phyloP scores from a whole-genome alignment of 2,888 invertebrate species.

The Anthophora plumipes region DNA sequence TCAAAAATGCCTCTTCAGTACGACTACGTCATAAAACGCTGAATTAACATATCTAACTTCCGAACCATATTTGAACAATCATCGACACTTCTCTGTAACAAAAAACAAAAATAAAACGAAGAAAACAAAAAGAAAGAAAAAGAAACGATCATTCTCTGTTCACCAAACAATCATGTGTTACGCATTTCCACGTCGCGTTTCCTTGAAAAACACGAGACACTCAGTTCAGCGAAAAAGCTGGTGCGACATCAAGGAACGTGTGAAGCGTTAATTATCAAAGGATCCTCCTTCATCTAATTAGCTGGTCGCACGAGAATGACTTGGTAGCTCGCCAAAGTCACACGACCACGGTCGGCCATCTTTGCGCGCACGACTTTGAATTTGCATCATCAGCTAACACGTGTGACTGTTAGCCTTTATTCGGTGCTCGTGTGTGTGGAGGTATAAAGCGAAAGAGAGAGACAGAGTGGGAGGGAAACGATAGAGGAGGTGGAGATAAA shows the following conservation, averaged over 20 bases:
- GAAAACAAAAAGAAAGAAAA: too few species aligned
- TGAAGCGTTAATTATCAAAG: slow-evolving; percentile 64
- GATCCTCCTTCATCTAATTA: slow-evolving; percentile 62
- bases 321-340: slow-evolving; percentile 50
- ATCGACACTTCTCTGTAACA: background rate
- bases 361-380: slow-evolving; percentile 51
- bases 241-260: slow-evolving; percentile 25
- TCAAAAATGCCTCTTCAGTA: too few species aligned
- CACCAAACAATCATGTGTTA: slow-evolving; percentile 44
- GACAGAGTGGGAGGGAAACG: background rate
- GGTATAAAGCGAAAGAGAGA: background rate
- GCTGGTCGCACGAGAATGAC: slow-evolving; percentile 54
- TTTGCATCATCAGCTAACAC: slow-evolving; percentile 59
- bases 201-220: slow-evolving; percentile 22
- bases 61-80: too few species aligned
- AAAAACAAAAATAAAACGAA: background rate
- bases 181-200: slow-evolving; percentile 23
- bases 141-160: slow-evolving; percentile 34
- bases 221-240: slow-evolving; percentile 21
- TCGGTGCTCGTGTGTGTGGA: slow-evolving; percentile 7
- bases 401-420: slow-evolving; percentile 35
- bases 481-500: background rate
- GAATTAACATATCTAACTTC: too few species aligned
- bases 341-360: slow-evolving; percentile 23
- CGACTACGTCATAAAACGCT: too few species aligned